These are phyloP conservation scores for Acanthacorydalis orientalis DNA, from an alignment of 2,888 invertebrate species.

Conservation along the genomic window DNA sequence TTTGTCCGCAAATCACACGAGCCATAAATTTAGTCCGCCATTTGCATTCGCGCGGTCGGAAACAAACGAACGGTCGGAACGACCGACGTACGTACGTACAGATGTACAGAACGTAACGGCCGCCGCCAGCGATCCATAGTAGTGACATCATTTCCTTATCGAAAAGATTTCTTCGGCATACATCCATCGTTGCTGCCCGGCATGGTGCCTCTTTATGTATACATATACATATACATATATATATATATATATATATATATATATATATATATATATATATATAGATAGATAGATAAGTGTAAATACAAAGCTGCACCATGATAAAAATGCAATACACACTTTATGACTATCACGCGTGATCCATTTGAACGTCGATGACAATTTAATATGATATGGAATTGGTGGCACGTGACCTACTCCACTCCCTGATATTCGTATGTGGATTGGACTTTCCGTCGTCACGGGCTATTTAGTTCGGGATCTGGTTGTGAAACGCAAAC, in stretches of 20 bases:
- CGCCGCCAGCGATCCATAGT: no score
- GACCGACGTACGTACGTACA: no score
- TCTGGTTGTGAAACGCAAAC: no score
- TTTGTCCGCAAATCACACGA: neutral
- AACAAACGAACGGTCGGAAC: neutral
- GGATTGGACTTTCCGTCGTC: neutral
- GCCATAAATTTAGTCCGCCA: neutral
- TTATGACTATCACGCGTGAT: neutral
- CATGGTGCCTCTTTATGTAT: no score
- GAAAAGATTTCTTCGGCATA: neutral
- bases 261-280: no score
- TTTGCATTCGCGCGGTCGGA: neutral
- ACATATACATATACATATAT: no score
- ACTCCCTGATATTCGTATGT: neutral
- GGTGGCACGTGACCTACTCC: neutral
- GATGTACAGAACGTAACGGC: no score
- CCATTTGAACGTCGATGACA: neutral
- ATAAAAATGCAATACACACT: neutral
- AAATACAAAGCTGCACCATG: neutral
- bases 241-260: no score
- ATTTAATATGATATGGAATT: neutral
- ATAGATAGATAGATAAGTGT: neutral
- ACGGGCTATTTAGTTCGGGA: no score
- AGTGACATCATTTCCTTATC: neutral
- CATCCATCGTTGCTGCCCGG: no score